Conservation (phyloP, 2,888 invertebrate genomes). For the Leucoptera coffeella region DNA sequence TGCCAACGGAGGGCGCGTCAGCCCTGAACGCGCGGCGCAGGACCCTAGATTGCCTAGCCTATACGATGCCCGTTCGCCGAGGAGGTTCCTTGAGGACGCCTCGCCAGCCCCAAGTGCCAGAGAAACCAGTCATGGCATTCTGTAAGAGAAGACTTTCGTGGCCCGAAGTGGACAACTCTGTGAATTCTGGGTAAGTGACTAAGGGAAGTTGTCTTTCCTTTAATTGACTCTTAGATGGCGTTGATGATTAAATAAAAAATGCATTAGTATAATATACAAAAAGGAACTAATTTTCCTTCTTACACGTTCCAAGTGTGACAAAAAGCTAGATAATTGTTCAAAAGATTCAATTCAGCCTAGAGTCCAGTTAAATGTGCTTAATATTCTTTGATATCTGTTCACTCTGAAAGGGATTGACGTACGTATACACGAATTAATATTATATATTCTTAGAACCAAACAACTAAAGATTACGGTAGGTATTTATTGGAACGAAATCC, state of each 20-base stretch:
- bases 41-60: constrained; percentile 60
- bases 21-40: constrained; percentile 49
- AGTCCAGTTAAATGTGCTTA: too few relatives aligned
- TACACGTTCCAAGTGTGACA: constrained; percentile 7
- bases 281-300: not conserved
- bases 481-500: too few relatives aligned
- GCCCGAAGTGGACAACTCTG: constrained; percentile 81
- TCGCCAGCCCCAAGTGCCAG: constrained; percentile 51
- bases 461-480: too few relatives aligned
- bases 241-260: not conserved
- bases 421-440: too few relatives aligned
- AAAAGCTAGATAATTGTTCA: too few relatives aligned
- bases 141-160: constrained; percentile 74
- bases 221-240: not conserved
- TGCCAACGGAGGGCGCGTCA: constrained; percentile 62
- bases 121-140: constrained; percentile 66
- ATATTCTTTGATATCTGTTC: too few relatives aligned
- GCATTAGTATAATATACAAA: not conserved
- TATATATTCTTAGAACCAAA: too few relatives aligned
- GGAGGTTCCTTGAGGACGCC: constrained; percentile 57
- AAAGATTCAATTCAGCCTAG: too few relatives aligned
- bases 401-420: too few relatives aligned
- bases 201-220: constrained; percentile 1
- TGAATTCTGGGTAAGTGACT: constrained; percentile 69
- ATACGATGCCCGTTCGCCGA: constrained; percentile 37